Percentiles rank a stretch among this genome's conserved stretches.
Conservation (phyloP, 2,113 vertebrate species). For the Vidua macroura region DNA sequence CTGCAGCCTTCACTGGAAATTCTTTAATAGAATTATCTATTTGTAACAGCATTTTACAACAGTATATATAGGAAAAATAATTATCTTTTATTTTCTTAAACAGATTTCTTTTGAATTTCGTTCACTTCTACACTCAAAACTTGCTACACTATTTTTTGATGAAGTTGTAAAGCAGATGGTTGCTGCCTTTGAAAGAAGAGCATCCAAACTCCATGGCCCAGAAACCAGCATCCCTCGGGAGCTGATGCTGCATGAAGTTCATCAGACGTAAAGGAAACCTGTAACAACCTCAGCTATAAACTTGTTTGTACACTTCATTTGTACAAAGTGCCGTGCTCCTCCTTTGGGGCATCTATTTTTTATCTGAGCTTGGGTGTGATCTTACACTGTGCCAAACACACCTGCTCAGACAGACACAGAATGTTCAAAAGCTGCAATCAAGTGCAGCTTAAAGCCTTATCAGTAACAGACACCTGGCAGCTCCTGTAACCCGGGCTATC, state of each 20-base stretch:
- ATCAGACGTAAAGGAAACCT: constrained; percentile 80
- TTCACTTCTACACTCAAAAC: constrained; percentile 92
- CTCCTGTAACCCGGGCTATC: not conserved
- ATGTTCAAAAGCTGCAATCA: constrained; percentile 26
- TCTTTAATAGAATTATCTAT: not conserved
- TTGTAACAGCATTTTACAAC: not conserved
- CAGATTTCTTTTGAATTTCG: constrained; percentile 97
- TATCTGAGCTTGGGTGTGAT: constrained; percentile 35
- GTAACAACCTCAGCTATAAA: not conserved
- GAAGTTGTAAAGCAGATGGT: constrained; percentile 98
- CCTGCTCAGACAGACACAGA: constrained; percentile 12
- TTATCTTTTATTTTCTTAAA: not conserved
- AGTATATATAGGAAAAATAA: not conserved
- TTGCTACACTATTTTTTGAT: constrained; percentile 91
- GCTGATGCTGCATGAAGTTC: constrained; percentile 90
- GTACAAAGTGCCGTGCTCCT: not conserved
- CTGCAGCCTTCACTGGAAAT: not conserved
- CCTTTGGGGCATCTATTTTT: not conserved
- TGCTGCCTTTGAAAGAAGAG: constrained; percentile 87
- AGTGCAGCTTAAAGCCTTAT: constrained; percentile 27
- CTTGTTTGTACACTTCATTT: not conserved
- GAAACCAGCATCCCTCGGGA: constrained; percentile 90
- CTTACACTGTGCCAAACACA: constrained; percentile 9
- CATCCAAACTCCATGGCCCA: constrained; percentile 81
- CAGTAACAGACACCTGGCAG: not conserved